Evolutionary conservation across 2,113 vertebrate species (phyloP), one percentile per base, ranked within the genome.

Genomic region (Bombycilla garrulus): DNA sequence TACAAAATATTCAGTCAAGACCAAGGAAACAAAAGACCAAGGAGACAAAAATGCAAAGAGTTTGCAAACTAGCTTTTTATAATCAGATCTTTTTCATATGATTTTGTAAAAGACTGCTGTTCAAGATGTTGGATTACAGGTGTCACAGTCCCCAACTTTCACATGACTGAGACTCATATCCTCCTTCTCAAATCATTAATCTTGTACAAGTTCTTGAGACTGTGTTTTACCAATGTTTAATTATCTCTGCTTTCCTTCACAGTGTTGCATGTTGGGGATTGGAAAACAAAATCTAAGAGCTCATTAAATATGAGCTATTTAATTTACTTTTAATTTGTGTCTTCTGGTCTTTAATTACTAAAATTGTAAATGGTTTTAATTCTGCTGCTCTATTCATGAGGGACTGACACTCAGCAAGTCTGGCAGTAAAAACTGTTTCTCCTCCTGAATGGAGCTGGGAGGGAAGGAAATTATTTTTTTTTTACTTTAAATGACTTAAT

Each of bases 331-430:
- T 36, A 89, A 92, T 82, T 86, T 91, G 61, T 88, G 33, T 92
- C 88, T 96, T 95, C 92, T 72, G 69, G 36, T 89, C 51, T 84
- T 95, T 95, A 96, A 93, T 92, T 89, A 92, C 69, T 25, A 61
- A 88, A 93, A 69, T 25, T 26, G 33, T 84, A 80, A 87, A 67
- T 36, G 36, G n/a, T 77, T 92, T 90, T 79, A 72, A 88, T 92
- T 89, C 74, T 91, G 70, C 77, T 86, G 45, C n/a, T 92, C 28
- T 67, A 76, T 94, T 92, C 91, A 88, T 48, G 66, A 95, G 36
- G 28, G 80, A 91, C 71, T 83, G 72, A 86, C 74, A 80, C 58
- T 91, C 54, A 82, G 66, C 47, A 92, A 88, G 33, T 53, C 81
- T 92, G 93, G 79, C 87, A 92, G 44, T 66, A 92, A 88, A 95